Evolutionary conservation across 2,888 invertebrate genomes (phyloP).

Genomic region (Zaprionus obscuricornis): DNA sequence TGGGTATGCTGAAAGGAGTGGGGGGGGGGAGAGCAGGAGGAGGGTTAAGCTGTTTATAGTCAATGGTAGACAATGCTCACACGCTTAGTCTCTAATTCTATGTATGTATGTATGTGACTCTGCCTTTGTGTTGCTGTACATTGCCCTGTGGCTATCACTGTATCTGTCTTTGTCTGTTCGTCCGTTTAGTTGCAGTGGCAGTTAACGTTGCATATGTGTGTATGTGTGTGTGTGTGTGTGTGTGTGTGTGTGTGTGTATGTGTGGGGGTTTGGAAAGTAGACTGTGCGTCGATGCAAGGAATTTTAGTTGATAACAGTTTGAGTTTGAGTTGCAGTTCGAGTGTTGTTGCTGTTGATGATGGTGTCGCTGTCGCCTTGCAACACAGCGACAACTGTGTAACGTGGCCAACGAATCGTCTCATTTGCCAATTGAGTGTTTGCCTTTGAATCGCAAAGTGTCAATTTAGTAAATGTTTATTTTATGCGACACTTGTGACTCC

Average conservation of each 20-base stretch:
- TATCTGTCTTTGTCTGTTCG: no score
- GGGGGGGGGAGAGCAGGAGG: no score
- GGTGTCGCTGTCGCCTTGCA: constrained; percentile 49
- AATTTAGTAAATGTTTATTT: constrained; percentile 80
- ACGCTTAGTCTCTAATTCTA: no score
- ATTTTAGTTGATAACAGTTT: constrained; percentile 70
- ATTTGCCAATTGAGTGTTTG: constrained; percentile 67
- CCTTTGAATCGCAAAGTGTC: constrained; percentile 76
- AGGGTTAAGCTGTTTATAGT: no score
- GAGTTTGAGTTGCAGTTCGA: constrained; percentile 17
- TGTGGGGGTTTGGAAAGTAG: no score
- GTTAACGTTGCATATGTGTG: constrained; percentile 23
- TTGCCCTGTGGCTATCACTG: no score
- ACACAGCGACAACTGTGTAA: constrained; percentile 24
- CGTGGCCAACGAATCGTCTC: no score
- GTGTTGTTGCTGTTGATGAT: constrained; percentile 44
- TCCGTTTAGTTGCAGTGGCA: no score
- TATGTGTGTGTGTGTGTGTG: constrained; percentile 1
- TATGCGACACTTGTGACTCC: constrained; percentile 72
- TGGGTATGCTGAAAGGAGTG: no score
- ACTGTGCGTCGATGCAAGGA: constrained; percentile 67
- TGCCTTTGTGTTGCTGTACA: no score
- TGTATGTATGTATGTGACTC: no score
- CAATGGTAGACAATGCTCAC: no score
- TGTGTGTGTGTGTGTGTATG: constrained; percentile 12